phyloP scores from a whole-genome alignment of 2,888 invertebrate genomes.

The Napeogenes sylphis region DNA sequence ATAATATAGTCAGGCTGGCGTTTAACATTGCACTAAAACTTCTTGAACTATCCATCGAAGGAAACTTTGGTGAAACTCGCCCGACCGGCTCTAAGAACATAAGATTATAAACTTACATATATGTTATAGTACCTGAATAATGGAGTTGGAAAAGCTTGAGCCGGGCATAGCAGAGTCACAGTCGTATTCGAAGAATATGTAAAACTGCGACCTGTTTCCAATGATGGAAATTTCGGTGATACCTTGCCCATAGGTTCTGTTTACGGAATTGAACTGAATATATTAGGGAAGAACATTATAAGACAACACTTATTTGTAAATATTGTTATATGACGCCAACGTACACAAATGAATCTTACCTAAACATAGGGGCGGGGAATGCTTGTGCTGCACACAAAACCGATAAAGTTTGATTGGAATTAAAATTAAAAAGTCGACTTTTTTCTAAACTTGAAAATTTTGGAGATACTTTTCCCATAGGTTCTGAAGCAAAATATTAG shows the following conservation, averaged over 20 bases:
- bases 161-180: constrained; percentile 82
- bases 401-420: constrained; percentile 67
- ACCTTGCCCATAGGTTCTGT: constrained; percentile 89
- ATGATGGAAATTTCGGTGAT: constrained; percentile 80
- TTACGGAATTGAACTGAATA: constrained; percentile 41
- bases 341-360: constrained; percentile 68
- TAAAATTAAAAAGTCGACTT: constrained; percentile 63
- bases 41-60: constrained; percentile 80
- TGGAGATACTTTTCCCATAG: constrained; percentile 84
- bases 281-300: neutral
- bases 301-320: neutral
- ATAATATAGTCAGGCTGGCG: constrained; percentile 80
- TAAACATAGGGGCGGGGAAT: constrained; percentile 84
- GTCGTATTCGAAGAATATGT: constrained; percentile 67
- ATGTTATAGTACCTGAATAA: constrained; percentile 79
- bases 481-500: constrained; percentile 51
- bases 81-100: constrained; percentile 79
- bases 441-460: constrained; percentile 74
- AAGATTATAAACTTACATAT: constrained; percentile 45
- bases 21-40: constrained; percentile 75
- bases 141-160: constrained; percentile 85
- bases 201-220: constrained; percentile 73
- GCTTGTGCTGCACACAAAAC: constrained; percentile 82
- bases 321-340: neutral
- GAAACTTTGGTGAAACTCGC: constrained; percentile 79